Evolutionary conservation across 2,113 vertebrate genomes (phyloP), one percentile per base, ranked within the genome.

Genomic region (Oriolus oriolus): DNA sequence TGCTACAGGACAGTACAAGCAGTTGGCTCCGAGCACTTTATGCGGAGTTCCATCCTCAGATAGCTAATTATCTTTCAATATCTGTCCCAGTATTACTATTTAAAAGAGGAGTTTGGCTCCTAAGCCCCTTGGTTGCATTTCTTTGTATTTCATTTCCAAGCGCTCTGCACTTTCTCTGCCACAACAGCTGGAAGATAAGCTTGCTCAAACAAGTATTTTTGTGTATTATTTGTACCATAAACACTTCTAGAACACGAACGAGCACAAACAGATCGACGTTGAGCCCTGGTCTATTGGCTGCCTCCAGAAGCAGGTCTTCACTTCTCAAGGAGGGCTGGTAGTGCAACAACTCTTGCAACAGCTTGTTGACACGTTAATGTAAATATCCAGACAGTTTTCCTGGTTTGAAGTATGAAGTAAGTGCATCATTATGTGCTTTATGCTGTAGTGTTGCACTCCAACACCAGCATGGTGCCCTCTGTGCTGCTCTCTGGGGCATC

Each of bases 141-240:
- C 49, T 86, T 94, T 13, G 37, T 41, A 22, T 90, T 77, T 81
- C 0, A 10, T 80, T 88, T 89, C 63, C 42, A 11, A 63, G 56
- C 1, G 0, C 20, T 57, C 45, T 21, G 35, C 12, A 1, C 3
- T 4, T 56, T 79, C 14, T 54, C 68, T 81, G 85, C 65, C 86
- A 31, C 69, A 80, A 5, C 16, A 45, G 39, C 28, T 92, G 70
- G 82, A 53, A 65, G 75, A 66, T 82, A 78, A 94, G 79, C 89
- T 88, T 95, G 89, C 87, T 96, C 78, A n/a, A 80, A 93, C 96
- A 94, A 52, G 93, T 95, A 81, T 91, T 93, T 92, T 91, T 26
- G 5, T 49, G 47, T 92, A 35, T 83, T 87, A 53, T 86, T 94
- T 87, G 79, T 82, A 41, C 78, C 78, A 11, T 35, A 87, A 94